Evolutionary conservation across 2,113 vertebrate species (phyloP).

Genomic region (Salvelinus fontinalis): DNA sequence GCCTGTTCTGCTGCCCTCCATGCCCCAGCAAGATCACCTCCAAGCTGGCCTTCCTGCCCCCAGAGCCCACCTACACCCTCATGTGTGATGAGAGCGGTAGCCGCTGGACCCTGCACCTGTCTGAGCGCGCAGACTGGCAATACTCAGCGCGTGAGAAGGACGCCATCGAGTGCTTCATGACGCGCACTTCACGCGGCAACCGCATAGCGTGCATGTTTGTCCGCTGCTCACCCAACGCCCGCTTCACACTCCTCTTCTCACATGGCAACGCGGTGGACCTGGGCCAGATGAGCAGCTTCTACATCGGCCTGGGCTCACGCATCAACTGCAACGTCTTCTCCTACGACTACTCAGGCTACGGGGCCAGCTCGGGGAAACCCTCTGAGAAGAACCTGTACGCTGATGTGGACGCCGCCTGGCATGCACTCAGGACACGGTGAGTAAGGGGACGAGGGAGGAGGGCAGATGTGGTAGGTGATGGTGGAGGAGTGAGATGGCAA

Average conservation of each 20-base stretch:
- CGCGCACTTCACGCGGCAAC: conserved; percentile 94
- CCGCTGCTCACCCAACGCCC: conserved; percentile 92
- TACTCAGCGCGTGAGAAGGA: conserved; percentile 96
- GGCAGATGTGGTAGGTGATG: neutral
- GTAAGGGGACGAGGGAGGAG: conserved; percentile 19
- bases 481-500: too few relatives aligned
- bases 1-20: conserved; percentile 98
- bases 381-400: conserved; percentile 98
- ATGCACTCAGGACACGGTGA: conserved; percentile 95
- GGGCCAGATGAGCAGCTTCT: conserved; percentile 99
- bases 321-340: conserved; percentile 99
- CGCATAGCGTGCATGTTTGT: conserved; percentile 99
- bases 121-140: conserved; percentile 97
- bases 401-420: conserved; percentile 97
- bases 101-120: conserved; percentile 94
- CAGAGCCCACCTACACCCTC: conserved; percentile 94
- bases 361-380: conserved; percentile 96
- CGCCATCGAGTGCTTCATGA: conserved; percentile 98
- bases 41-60: conserved; percentile 96
- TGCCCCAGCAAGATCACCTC: conserved; percentile 98
- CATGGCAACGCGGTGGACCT: conserved; percentile 98
- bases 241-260: conserved; percentile 95
- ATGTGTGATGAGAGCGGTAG: conserved; percentile 95
- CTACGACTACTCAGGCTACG: conserved; percentile 98
- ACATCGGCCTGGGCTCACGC: conserved; percentile 95